A percentile compares a stretch with the other conserved stretches of the same genome.
These are phyloP conservation scores for Eupithecia exiguata DNA, from an alignment of 2,888 invertebrate genomes.

Conservation along the genomic window DNA sequence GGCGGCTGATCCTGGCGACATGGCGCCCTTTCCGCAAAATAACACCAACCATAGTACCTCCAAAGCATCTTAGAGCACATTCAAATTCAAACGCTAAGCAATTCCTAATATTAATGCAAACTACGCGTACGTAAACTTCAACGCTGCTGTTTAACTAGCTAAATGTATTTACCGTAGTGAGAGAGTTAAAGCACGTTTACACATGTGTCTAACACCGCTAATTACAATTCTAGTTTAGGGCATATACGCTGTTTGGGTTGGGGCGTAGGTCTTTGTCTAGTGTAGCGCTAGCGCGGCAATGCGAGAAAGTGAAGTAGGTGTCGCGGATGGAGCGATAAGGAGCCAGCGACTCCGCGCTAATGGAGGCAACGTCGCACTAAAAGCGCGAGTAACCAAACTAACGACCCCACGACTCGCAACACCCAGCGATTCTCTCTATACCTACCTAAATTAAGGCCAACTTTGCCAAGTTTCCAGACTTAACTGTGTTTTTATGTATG, in stretches of 20 bases:
- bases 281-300: conserved; percentile 45
- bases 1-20: conserved; percentile 56
- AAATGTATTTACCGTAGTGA: conserved; percentile 48
- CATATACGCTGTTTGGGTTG: conserved; percentile 44
- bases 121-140: conserved; percentile 29
- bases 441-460: conserved; percentile 55
- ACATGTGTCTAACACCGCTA: conserved; percentile 47
- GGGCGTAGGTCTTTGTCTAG: conserved; percentile 40
- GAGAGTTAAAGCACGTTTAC: conserved; percentile 45
- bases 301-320: conserved; percentile 25
- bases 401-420: conserved; percentile 59
- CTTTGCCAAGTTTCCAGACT: conserved; percentile 47
- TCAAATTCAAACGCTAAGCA: conserved; percentile 24
- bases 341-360: conserved; percentile 54
- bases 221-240: conserved; percentile 47
- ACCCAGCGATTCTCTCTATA: conserved; percentile 49
- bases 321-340: conserved; percentile 46
- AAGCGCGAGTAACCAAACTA: conserved; percentile 60
- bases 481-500: conserved; percentile 47
- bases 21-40: conserved; percentile 49
- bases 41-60: conserved; percentile 64
- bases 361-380: conserved; percentile 53
- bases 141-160: conserved; percentile 39
- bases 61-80: conserved; percentile 45
- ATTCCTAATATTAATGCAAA: conserved; percentile 31